phyloP scores from a whole-genome alignment of 2,888 invertebrate species.

The Drosophila picticornis region DNA sequence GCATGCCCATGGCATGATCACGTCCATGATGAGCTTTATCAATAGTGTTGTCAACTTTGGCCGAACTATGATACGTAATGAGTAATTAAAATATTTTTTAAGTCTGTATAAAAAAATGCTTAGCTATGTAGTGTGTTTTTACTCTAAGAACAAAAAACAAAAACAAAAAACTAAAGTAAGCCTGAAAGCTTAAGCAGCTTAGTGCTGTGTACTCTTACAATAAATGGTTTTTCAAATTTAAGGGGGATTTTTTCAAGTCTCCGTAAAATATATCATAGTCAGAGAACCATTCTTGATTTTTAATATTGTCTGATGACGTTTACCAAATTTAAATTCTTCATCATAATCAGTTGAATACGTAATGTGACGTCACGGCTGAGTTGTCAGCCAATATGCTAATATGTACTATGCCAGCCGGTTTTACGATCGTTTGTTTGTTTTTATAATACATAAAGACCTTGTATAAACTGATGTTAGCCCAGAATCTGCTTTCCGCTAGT shows the following conservation, averaged over 20 bases:
- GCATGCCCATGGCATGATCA: conserved; percentile 71
- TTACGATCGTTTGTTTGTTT: conserved; percentile 29
- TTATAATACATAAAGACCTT: conserved; percentile 38
- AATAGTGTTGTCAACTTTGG: conserved; percentile 58
- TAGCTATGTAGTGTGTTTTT: neutral
- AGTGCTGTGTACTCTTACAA: neutral
- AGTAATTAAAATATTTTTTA: conserved; percentile 20
- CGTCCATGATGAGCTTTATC: conserved; percentile 66
- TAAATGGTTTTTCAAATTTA: neutral
- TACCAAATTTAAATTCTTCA: neutral
- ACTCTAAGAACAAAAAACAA: neutral
- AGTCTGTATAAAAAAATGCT: too few species aligned
- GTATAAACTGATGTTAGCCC: neutral
- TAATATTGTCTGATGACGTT: neutral
- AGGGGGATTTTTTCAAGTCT: conserved; percentile 9
- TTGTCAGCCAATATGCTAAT: conserved; percentile 23
- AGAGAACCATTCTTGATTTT: neutral
- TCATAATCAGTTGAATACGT: neutral
- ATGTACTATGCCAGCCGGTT: neutral
- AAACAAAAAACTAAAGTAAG: neutral
- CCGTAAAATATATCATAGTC: conserved; percentile 11
- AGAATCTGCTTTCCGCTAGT: neutral
- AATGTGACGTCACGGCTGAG: conserved; percentile 24
- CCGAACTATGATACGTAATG: conserved; percentile 46
- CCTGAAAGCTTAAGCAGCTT: neutral